Percentiles rank a stretch among this genome's conserved stretches.
Conservation (phyloP, 2,888 invertebrate genomes). For the Tetheella fluctuosa region DNA sequence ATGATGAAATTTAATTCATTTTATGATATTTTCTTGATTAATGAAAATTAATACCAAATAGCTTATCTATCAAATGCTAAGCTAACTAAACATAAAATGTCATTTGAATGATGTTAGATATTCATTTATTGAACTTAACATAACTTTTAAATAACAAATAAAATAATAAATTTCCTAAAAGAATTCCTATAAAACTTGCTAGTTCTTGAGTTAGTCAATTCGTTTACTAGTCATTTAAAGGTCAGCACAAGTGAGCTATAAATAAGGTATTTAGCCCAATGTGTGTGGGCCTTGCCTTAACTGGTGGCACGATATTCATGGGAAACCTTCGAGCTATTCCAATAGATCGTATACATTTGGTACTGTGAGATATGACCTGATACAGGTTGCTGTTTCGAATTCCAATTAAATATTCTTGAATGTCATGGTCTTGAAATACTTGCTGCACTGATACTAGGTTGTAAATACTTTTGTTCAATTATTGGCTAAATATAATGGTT, state of each 20-base stretch:
- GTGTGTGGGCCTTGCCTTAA: conserved; percentile 75
- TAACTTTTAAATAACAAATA: background rate
- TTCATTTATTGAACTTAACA: no score
- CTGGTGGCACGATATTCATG: conserved; percentile 63
- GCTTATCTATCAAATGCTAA: no score
- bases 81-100: no score
- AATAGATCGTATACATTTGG: conserved; percentile 62
- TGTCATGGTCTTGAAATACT: background rate
- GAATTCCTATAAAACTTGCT: background rate
- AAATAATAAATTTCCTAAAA: no score
- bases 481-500: background rate
- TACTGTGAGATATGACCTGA: conserved; percentile 40
- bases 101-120: no score
- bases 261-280: conserved; percentile 79
- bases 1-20: no score
- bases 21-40: no score
- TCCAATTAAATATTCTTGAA: background rate
- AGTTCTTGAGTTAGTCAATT: conserved; percentile 17
- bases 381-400: conserved; percentile 23
- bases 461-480: background rate
- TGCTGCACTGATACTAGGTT: background rate
- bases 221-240: conserved; percentile 53
- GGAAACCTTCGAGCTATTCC: conserved; percentile 62
- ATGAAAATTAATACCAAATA: no score
- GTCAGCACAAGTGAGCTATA: conserved; percentile 73